Evolutionary conservation across 2,888 invertebrate species (phyloP), one percentile per base, ranked within the genome.

Genomic region (Choreutis nemorana): DNA sequence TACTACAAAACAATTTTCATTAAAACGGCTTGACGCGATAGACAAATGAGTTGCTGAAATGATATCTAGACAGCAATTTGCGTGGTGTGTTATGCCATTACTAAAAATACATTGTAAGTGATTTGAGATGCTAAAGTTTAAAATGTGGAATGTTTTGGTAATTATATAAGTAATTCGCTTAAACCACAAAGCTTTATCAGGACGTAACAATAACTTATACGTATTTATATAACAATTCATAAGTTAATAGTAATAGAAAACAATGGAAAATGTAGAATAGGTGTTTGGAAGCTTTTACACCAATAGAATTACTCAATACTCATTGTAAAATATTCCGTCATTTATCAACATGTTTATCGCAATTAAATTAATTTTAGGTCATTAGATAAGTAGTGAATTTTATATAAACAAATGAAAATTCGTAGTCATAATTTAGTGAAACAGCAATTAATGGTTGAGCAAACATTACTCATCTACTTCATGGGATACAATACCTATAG

Each of bases 221-320:
- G 5, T 18, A 18, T 18, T 5, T 8, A 5, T n/a, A 18, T 18
- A 18, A 6, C 18, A 6, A 18, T 8, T 6, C 18, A 18, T 18
- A 18, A 23, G 13, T 6, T 18, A 18, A 18, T 18, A 8, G 18
- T 8, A 18, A 18, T 18, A 18, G 18, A 18, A 18, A 18, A 18
- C 15, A 15, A 12, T 15, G 9, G 9, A 23, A 31, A 31, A 54
- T 48, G 65, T 73, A 66, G 65, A 47, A 53, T 75, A 75, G 75
- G 65, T 59, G 75, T 77, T 77, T 77, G 63, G 77, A 77, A 48
- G 77, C 77, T 77, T 77, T 77, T 77, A 77, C 77, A 77, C 72
- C 42, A 61, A 52, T 70, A 67, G 56, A 48, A 9, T 28, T 32
- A 28, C 48, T 40, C n/a, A 49, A 54, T 59, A 62, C 58, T 55